Base-by-base conservation (phyloP, 2,797 vertebrate species). In the Salmo trutta region DNA sequence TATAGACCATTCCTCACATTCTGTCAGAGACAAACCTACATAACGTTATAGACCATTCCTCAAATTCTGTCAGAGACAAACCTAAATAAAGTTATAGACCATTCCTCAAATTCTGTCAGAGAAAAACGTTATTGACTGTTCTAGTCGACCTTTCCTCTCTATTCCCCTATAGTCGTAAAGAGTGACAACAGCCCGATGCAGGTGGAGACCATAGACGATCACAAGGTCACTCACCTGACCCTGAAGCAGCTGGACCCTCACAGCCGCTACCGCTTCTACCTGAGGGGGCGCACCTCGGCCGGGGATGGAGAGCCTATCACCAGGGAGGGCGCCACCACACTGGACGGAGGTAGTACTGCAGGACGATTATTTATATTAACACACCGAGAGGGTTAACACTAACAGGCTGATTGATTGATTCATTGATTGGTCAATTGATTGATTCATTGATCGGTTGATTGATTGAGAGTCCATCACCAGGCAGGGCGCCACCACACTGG, bases 221-320 rank as follows among this genome's bases (percentile, higher is more conserved):
- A 88, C 0, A 17, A 64, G 4, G 81, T 87, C 52, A 90, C 80
- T 73, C 88, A 90, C 17, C 77, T 92, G 82, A 96, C 90, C 29
- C 85, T 98, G 83, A 91, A 77, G 56, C 82, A 85, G 71, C 91
- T 97, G 85, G 94, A 93, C 74, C 92, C 89, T 0, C 82, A 92
- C 71, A 92, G 93, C 79, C 93, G 88, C 24, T 98, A 97, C 87
- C 94, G 91, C 76, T 96, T 98, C 89, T 91, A 90, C 78, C 89
- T 98, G 76, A 92, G 88, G 79, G 97, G 95, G 5, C 89, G 87
- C 77, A 97, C 96, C 0, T 83, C 47, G 1, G 78, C 85, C 3
- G 96, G 96, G 62, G 86, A 92, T 0, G 96, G 97, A 2, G 88
- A 93, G 36, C 82, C 94, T 12, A 91, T 93, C 1, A 79, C 82